Base-by-base conservation (phyloP, 2,888 invertebrate species). In the Plagodis pulveraria region DNA sequence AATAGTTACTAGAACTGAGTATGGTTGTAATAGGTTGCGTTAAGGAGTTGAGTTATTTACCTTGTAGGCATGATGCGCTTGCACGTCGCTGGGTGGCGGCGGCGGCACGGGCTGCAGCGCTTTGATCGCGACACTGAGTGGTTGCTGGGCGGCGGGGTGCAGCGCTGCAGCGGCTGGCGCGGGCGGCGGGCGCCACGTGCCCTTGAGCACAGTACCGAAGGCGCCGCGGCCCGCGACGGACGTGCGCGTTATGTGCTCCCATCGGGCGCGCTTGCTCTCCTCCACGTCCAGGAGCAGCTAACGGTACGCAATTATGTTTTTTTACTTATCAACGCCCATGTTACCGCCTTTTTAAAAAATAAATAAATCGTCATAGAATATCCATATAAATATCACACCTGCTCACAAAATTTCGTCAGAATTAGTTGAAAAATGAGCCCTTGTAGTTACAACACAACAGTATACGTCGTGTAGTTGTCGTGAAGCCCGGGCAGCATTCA, bases 181-280 rank as follows among this genome's bases (percentile, higher is more conserved):
- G n/a, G 35, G 94, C 81, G 66, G 89, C 47, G 93, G 94, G 82
- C 76, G 95, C 83, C 96, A 96, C 6, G 93, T 93, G 0, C 96
- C 98, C 74, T 96, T 95, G 82, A 98, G 98, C 7, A 99, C 99
- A 73, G 99, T 98, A 0, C 99, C 99, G 92, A 99, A 99, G 0
- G 99, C 99, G 2, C 99, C 99, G n/a, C 99, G 95, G 0, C 99
- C 99, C 40, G 98, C 93, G 51, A 97, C 87, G 0, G 95, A 93
- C 0, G 96, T 96, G 58, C 96, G 94, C 46, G 95, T 94, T 5
- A 99, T 95, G 72, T 96, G 95, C 62, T 97, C 97, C 63, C 97
- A 95, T 67, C 96, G 95, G 10, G 99, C 96, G 8, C 98, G 94
- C 70, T 96, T 95, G 41, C 95, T 94, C 48, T 96, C 96, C 10